A percentile compares a stretch with the other conserved stretches of the same genome.
These are phyloP conservation scores for Caerostris extrusa DNA, from an alignment of 1,140 invertebrate species.

Conservation along the genomic window DNA sequence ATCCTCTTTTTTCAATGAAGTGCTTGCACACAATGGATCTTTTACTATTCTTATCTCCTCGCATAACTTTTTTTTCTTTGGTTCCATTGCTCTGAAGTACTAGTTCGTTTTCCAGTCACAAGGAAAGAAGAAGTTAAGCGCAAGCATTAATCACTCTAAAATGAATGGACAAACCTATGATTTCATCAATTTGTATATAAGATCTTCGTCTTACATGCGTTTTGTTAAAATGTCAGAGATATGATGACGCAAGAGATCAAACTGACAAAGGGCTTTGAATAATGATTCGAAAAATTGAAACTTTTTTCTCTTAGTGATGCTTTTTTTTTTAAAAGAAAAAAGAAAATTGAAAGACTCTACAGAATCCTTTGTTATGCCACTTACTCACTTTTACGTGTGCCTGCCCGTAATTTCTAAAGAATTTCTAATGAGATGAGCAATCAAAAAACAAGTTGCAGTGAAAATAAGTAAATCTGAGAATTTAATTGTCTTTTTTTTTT, in stretches of 20 bases:
- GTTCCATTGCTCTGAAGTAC: neutral
- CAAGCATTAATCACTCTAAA: conserved; percentile 17
- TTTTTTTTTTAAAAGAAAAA: neutral
- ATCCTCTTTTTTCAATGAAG: conserved; percentile 63
- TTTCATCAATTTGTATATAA: conserved; percentile 38
- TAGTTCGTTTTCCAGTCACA: neutral
- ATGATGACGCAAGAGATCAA: conserved; percentile 28
- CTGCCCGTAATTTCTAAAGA: neutral
- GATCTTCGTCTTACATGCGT: neutral
- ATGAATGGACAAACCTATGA: conserved; percentile 31
- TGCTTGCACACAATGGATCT: conserved; percentile 30
- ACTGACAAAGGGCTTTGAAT: conserved; percentile 7
- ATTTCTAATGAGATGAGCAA: neutral
- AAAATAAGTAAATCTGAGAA: neutral
- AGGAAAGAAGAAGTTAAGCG: conserved; percentile 20
- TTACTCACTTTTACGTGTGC: neutral
- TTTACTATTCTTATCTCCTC: conserved; percentile 39
- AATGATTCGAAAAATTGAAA: conserved; percentile 20
- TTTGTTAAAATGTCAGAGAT: conserved; percentile 15
- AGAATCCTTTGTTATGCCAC: neutral
- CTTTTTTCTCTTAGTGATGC: neutral
- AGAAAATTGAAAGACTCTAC: neutral
- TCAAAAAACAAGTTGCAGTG: neutral
- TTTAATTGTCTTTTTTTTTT: neutral
- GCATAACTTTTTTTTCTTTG: neutral